These are phyloP conservation scores for Ichneumoninae sp. DNA, from an alignment of 2,888 invertebrate genomes.

Conservation along the genomic window DNA sequence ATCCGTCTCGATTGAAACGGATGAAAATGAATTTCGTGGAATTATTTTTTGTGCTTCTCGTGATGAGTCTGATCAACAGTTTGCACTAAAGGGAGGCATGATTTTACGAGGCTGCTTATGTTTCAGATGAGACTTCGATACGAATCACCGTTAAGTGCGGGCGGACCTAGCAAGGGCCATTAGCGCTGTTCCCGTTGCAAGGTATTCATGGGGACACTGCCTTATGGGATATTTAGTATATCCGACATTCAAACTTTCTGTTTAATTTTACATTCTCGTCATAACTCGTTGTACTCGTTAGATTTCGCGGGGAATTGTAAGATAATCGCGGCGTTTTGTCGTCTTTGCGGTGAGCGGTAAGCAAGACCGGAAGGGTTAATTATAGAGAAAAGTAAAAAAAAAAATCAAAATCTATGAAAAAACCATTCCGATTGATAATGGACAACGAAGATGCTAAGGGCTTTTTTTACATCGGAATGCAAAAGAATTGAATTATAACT, in stretches of 20 bases:
- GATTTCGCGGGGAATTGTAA: slow-evolving; percentile 28
- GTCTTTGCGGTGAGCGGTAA: slow-evolving; percentile 43
- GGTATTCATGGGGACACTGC: slow-evolving; percentile 84
- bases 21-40: slow-evolving; percentile 34
- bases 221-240: slow-evolving; percentile 82
- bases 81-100: slow-evolving; percentile 69
- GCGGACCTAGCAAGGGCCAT: slow-evolving; percentile 82
- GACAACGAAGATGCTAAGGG: slow-evolving; percentile 18
- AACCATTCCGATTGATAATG: slow-evolving; percentile 4
- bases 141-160: slow-evolving; percentile 82
- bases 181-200: slow-evolving; percentile 84
- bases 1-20: slow-evolving; percentile 23
- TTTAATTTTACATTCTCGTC: slow-evolving; percentile 45
- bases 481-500: slow-evolving; percentile 4
- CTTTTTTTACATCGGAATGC: slow-evolving; percentile 23
- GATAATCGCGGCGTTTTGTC: slow-evolving; percentile 18
- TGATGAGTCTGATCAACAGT: slow-evolving; percentile 49
- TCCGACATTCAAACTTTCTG: slow-evolving; percentile 65
- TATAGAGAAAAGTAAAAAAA: slow-evolving; percentile 24
- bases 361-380: slow-evolving; percentile 30
- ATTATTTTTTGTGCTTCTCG: slow-evolving; percentile 46
- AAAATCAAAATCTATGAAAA: not conserved
- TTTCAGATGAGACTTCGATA: slow-evolving; percentile 84
- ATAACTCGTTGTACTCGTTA: slow-evolving; percentile 25
- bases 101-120: slow-evolving; percentile 84